These are phyloP conservation scores for Macropis europaea DNA, from an alignment of 2,888 invertebrate species.

Conservation along the genomic window DNA sequence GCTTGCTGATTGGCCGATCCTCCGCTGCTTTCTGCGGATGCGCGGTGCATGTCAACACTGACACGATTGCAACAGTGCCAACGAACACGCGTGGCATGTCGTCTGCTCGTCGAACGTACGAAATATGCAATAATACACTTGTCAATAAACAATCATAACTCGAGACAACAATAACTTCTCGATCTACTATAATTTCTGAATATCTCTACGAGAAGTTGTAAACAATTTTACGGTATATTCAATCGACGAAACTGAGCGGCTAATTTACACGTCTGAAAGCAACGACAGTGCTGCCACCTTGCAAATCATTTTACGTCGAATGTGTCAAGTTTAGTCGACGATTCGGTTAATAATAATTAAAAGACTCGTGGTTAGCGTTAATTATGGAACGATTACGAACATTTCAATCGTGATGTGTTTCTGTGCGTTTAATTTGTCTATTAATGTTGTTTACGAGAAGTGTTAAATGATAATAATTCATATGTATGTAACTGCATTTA, in stretches of 20 bases:
- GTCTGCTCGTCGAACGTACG: background rate
- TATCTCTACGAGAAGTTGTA: background rate
- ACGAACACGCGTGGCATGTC: conserved; percentile 41
- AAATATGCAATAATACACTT: background rate
- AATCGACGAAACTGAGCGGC: conserved; percentile 21
- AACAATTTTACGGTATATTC: background rate
- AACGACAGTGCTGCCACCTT: conserved; percentile 39
- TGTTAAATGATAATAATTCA: background rate
- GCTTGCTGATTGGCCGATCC: conserved; percentile 41
- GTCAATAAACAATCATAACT: background rate
- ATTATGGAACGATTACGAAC: background rate
- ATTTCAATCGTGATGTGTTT: background rate
- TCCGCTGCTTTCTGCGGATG: conserved; percentile 52
- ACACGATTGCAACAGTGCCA: conserved; percentile 51
- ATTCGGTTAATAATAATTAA: conserved; percentile 13
- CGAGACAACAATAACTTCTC: conserved; percentile 1
- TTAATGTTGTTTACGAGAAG: background rate
- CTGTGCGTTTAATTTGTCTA: background rate
- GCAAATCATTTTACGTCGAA: conserved; percentile 5
- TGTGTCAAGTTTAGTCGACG: conserved; percentile 33
- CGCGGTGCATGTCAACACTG: conserved; percentile 48
- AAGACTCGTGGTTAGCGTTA: background rate
- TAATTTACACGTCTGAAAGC: conserved; percentile 9
- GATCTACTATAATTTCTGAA: background rate
- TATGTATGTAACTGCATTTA: background rate